Evolutionary conservation across 2,797 vertebrate species (phyloP).

Genomic region (Intellagama lesueurii): DNA sequence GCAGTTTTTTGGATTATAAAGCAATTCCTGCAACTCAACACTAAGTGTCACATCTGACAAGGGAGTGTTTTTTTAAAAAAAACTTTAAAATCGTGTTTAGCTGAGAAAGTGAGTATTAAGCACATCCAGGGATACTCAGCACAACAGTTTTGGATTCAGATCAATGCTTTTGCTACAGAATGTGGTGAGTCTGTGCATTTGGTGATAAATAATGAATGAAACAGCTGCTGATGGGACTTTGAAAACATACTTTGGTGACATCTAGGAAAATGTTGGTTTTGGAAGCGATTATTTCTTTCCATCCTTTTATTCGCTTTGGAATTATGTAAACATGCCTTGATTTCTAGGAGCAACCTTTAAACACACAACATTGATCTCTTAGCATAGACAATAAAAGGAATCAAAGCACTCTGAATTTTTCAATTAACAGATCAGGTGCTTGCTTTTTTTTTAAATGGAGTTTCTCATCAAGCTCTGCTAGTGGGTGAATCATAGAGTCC

Average conservation of each 20-base stretch:
- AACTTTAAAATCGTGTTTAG: neutral
- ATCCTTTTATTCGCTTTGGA: neutral
- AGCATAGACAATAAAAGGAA: neutral
- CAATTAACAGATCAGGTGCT: neutral
- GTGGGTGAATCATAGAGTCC: neutral
- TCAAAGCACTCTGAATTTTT: neutral
- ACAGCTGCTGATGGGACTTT: slow-evolving; percentile 9
- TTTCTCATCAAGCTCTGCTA: neutral
- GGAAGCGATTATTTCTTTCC: neutral
- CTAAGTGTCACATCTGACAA: slow-evolving; percentile 15
- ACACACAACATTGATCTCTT: neutral
- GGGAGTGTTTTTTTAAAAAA: neutral
- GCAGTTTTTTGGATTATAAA: neutral
- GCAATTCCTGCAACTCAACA: neutral
- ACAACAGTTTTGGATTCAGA: neutral
- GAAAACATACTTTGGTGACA: neutral
- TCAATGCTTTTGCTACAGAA: slow-evolving; percentile 10
- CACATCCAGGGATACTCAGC: neutral
- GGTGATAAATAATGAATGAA: slow-evolving; percentile 24
- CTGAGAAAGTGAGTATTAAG: slow-evolving; percentile 13
- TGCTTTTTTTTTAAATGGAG: neutral
- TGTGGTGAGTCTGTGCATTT: neutral
- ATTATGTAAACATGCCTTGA: neutral
- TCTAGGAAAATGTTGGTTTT: slow-evolving; percentile 14
- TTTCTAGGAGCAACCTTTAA: neutral